phyloP scores from a whole-genome alignment of 2,113 vertebrate species.

The Columba livia region DNA sequence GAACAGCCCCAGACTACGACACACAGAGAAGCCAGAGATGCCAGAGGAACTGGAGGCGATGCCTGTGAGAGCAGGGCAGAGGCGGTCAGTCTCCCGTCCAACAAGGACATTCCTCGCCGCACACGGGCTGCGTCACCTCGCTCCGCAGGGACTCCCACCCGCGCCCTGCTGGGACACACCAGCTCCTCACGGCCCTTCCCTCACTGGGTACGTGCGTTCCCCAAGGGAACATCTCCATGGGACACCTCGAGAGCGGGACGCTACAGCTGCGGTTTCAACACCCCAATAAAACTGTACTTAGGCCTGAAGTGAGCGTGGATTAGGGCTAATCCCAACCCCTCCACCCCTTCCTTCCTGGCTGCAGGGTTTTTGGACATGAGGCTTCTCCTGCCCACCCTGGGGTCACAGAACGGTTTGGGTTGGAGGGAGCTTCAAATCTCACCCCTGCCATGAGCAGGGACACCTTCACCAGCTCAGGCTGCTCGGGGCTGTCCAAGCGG shows the following conservation, averaged over 20 bases:
- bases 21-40: constrained; percentile 74
- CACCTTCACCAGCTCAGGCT: too few species aligned
- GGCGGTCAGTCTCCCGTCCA: constrained; percentile 9
- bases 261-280: neutral
- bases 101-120: neutral
- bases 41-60: constrained; percentile 29
- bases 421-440: too few species aligned
- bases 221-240: neutral
- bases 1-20: constrained; percentile 74
- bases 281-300: fast-evolving
- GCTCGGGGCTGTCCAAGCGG: neutral
- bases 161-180: neutral
- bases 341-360: neutral
- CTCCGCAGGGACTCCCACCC: neutral
- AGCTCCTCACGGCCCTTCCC: neutral
- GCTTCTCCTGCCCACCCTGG: neutral
- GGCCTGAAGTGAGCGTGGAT: neutral
- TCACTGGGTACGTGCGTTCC: fast-evolving
- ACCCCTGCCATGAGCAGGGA: too few species aligned
- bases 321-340: neutral
- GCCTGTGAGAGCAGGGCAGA: constrained; percentile 52
- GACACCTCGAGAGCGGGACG: neutral
- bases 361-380: neutral
- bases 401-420: too few species aligned
- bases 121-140: neutral